A percentile compares a stretch with the other conserved stretches of the same genome.
These are phyloP conservation scores for Drosophila longiperda DNA, from an alignment of 2,888 invertebrate species.

Conservation along the genomic window DNA sequence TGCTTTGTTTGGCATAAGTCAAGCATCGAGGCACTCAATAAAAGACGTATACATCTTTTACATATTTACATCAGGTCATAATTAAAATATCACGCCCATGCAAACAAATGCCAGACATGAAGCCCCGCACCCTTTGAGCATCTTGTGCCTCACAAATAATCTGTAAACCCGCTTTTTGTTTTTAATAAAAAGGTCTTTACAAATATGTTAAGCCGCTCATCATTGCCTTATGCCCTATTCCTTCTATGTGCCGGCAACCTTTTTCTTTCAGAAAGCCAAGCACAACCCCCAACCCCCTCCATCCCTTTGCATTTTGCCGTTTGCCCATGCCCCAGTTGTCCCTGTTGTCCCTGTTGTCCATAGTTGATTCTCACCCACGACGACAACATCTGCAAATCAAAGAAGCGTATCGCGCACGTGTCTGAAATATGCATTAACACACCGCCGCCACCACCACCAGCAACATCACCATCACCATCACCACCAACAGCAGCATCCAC, in stretches of 20 bases:
- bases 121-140: background rate
- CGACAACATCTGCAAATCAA: constrained; percentile 72
- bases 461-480: constrained; percentile 26
- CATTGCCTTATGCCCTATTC: constrained; percentile 59
- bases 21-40: constrained; percentile 64
- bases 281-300: background rate
- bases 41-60: constrained; percentile 36
- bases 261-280: constrained; percentile 29
- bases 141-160: constrained; percentile 56
- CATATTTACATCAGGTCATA: constrained; percentile 64
- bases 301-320: background rate
- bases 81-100: constrained; percentile 79
- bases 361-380: constrained; percentile 30
- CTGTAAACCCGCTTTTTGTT: constrained; percentile 68
- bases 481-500: constrained; percentile 11
- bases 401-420: constrained; percentile 79
- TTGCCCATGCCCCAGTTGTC: background rate
- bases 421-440: constrained; percentile 81
- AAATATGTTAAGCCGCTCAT: constrained; percentile 81
- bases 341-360: constrained; percentile 10
- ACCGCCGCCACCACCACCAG: constrained; percentile 51
- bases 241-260: constrained; percentile 24
- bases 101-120: constrained; percentile 56
- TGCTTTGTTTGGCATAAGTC: constrained; percentile 56
- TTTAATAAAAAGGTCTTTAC: constrained; percentile 76